phyloP scores from a whole-genome alignment of 2,113 vertebrate species.

The Chinchilla lanigera region DNA sequence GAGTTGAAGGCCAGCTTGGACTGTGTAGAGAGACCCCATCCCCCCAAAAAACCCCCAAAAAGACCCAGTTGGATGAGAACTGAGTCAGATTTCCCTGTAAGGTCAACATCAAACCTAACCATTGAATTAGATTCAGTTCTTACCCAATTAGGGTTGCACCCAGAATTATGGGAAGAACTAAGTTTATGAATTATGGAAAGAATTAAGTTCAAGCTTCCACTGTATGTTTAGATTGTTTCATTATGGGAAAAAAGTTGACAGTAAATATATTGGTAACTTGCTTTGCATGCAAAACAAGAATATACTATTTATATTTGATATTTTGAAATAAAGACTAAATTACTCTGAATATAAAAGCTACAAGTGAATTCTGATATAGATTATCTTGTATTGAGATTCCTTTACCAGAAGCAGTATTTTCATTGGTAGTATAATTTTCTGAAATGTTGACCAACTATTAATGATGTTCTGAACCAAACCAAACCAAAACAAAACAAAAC shows the following conservation, averaged over 20 bases:
- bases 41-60: background rate
- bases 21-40: background rate
- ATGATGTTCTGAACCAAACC: background rate
- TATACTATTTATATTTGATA: background rate
- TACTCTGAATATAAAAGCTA: constrained; percentile 10
- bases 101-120: background rate
- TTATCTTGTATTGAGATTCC: background rate
- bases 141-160: background rate
- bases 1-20: background rate
- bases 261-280: background rate
- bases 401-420: background rate
- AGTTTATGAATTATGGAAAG: background rate
- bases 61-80: background rate
- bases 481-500: background rate
- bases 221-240: background rate
- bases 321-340: constrained; percentile 31
- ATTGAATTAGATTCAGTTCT: background rate
- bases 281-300: background rate
- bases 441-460: background rate
- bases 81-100: background rate
- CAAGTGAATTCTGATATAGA: background rate
- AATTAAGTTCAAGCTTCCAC: background rate
- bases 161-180: background rate
- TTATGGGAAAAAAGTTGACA: background rate
- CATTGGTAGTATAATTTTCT: constrained; percentile 7